Base-by-base conservation (phyloP, 2,113 vertebrate genomes). In the Marmota flaviventris region DNA sequence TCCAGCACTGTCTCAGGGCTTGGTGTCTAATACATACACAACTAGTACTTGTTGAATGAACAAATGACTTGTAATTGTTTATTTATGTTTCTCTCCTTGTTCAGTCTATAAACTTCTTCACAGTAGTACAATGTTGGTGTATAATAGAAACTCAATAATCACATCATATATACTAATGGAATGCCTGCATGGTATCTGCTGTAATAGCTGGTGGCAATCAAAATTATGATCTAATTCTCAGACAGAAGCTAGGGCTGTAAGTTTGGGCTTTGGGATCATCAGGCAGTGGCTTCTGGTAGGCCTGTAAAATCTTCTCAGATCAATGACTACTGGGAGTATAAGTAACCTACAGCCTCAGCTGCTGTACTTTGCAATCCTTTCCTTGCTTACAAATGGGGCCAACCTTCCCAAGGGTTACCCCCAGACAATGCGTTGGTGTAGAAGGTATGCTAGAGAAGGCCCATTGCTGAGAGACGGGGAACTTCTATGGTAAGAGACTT, bases 61-160 rank as follows among this genome's bases (percentile, higher is more conserved):
- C n/a, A 91, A 77, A 37, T 63, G 9, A 82, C 69, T 90, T 76
- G 24, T 56, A 45, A 70, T 90, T 93, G 83, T 75, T 95, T 93
- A 84, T 70, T 22, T 1, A n/a, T 83, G 0, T 61, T 42, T 76
- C 63, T 63, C 10, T 91, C 67, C 29, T n/a, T 53, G 11, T 82
- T 32, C 13, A 77, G 48, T 79, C 48, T 73, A 34, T 12, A 2
- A 58, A 32, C 25, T 86, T 83, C 81, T 83, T 73, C 25, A 67
- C 70, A 63, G 39, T 42, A 87, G 17, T n/a, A 65, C 7, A 78
- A 63, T 5, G 0, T 65, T 87, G 48, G n/a, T 4, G 0, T 83
- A 48, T 91, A 84, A 78, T 9, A 93, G 29, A 42, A 4, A 72
- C 29, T 84, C n/a, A 56, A 13, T 83, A 87, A 86, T 53, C 25